Evolutionary conservation across 2,888 invertebrate genomes (phyloP), one percentile per base, ranked within the genome.

Genomic region (Drosophila robusta): DNA sequence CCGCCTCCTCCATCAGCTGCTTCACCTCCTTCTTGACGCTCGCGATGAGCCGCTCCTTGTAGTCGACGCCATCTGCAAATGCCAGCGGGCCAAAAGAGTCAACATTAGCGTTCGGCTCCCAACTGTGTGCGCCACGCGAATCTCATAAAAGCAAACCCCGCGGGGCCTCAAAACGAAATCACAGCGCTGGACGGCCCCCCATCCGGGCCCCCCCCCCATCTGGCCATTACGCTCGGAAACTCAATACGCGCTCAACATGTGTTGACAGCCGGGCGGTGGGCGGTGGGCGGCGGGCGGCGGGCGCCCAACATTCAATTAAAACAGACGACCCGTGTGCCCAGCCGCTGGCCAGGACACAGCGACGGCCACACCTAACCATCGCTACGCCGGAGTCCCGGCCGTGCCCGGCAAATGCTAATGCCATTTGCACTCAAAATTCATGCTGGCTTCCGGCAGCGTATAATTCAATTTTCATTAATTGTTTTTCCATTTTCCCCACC

Each of bases 1-100:
- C 98, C 16, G 98, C 97, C 91, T 98, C 98, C 93, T 98, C 98
- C 98, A 98, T 98, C 60, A 98, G 95, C 92, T 98, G 97, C 91
- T 98, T 98, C 58, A 98, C 98, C 94, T 98, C 97, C 91, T 97
- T 96, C 92, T 97, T 97, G 54, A 97, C 97, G 74, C 95, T 94
- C 45, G 95, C 95, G 73, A 97, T 95, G 78, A 97, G 94, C 85
- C 95, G 95, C 91, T 96, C 96, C 92, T 96, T 96, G 93, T 94
- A 95, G 87, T 95, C 95, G 45, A 63, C 63, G 63, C 78, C 80
- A 75, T 91, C 91, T 91, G 76, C 4, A 71, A 71, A 57, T 56
- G 58, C 46, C 70, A 69, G 11, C 26, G 18, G 68, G 58, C n/a
- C 39, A 38, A 46, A 36, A 45, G 36, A 78, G 58, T 61, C 68